A percentile compares a stretch with the other conserved stretches of the same genome.
These are phyloP conservation scores for Leptonema lineaticorne DNA, from an alignment of 1,140 invertebrate genomes.

Conservation along the genomic window DNA sequence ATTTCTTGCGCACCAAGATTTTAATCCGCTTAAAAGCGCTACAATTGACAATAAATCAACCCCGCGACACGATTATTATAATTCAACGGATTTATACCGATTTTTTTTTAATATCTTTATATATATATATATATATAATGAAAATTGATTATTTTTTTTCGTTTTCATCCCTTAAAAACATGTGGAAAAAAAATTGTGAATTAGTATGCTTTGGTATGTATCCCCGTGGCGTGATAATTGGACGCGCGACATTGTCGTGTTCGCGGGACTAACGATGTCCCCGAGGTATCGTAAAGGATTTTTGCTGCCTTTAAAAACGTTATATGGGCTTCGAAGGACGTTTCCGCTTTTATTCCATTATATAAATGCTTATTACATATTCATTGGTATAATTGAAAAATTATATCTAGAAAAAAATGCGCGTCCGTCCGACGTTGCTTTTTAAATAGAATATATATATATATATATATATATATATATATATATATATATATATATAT, in stretches of 20 bases:
- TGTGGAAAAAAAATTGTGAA: too few relatives aligned
- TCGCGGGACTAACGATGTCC: not conserved
- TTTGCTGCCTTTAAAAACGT: not conserved
- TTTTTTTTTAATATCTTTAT: not conserved
- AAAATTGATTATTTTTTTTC: too few relatives aligned
- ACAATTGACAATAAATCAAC: too few relatives aligned
- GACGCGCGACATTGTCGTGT: slow-evolving; percentile 6
- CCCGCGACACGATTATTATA: not conserved
- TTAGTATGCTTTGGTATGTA: not conserved
- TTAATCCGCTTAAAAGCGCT: too few relatives aligned
- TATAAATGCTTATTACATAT: too few relatives aligned
- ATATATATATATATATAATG: too few relatives aligned
- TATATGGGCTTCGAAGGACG: not conserved
- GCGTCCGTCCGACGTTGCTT: too few relatives aligned
- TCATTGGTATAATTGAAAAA: too few relatives aligned
- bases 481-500: not conserved
- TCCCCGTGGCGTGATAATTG: slow-evolving; percentile 8
- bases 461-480: not conserved
- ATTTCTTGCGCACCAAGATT: too few relatives aligned
- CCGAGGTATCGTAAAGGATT: slow-evolving; percentile 2
- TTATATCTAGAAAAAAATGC: too few relatives aligned
- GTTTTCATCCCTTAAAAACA: too few relatives aligned
- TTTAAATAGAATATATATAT: not conserved
- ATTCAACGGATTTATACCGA: not conserved
- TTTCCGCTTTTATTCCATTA: not conserved